Base-by-base conservation (phyloP, 2,113 vertebrate genomes). In the Albula goreensis region DNA sequence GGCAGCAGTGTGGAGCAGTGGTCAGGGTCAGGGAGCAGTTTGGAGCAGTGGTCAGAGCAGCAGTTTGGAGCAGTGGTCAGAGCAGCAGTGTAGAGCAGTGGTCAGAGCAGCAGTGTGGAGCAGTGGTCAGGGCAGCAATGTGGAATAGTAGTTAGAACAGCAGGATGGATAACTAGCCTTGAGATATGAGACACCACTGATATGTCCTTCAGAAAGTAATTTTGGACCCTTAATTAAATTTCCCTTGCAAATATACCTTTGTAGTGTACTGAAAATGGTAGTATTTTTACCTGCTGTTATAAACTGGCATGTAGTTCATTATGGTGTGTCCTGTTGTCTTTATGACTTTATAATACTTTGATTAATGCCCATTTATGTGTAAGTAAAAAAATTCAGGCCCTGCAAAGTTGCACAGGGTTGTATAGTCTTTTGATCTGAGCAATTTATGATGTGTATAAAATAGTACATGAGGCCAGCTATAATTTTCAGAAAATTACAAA, bases 361-460 rank as follows among this genome's bases (percentile, higher is more conserved):
- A 25, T 74, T 66, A 66, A 74, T 74, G 70, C 8, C n/a, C n/a
- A 1, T 8, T 74, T 74, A 9, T 5, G 8, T 74, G 31, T 25
- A 31, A 25, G 9, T 74, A 22, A 74, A 8, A 22, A 74, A 12
- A 12, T 56, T 31, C 10, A 22, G 19, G 70, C 31, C 70, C 5
- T 25, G n/a, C 8, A 74, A 31, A 9, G 70, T 74, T 8, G 19
- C 9, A 22, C n/a, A 22, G 31, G 70, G n/a, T 41, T 41, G 31
- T 41, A 41, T 41, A 74, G n/a, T 41, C 83, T 88, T 85, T 85
- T 87, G 85, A 89, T 79, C 82, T 82, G 82, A 90, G 84, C 85
- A 83, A 88, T 93, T 93, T 91, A 91, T 91, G 90, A 92, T 88
- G 92, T 89, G 56, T 88, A 86, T 87, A 53, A 90, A 85, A 92